Base-by-base conservation (phyloP, 2,888 invertebrate species). In the Elegia similella region DNA sequence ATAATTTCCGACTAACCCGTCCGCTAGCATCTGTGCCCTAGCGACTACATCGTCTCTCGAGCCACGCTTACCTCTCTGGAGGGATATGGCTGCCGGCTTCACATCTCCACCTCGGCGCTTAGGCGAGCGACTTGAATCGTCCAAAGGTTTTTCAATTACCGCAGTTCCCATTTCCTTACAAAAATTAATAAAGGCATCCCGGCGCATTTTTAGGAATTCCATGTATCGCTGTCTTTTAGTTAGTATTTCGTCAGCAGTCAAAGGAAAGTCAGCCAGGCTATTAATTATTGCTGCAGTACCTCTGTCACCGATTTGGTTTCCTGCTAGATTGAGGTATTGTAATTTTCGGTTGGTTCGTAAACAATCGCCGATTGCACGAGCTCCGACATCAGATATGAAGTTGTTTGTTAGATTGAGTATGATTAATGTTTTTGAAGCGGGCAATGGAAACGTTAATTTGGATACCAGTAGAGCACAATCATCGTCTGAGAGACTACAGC, bases 261-360 rank as follows among this genome's bases (percentile, higher is more conserved):
- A 17, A 17, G 32, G 34, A 17, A 50, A 50, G 7, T 50, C 16
- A 32, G 15, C 1, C 2, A 34, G 12, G 34, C 50, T 50, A 2
- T 17, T 15, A 3, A 50, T 12, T 17, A 50, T 50, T 13, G 12
- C 0, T 50, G 17, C 12, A 50, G 50, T 17, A 17, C 50, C 50
- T 12, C 38, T 34, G 1, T 50, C 50, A 50, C 15, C 34, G 10
- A 50, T 50, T 1, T 50, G 34, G 34, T 50, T 50, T 16, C 34
- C 50, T 17, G 50, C 34, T 10, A 50, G 34, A 50, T 50, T 50
- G 0, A 50, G 12, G 12, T 50, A 50, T 50, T 50, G 16, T 6
- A 50, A 16, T 6, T 12, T 38, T 10, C 50, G 13, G 16, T 50
- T 50, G 12, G 8, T 50, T 34, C 50, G 32, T 50, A 50, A 38